These are phyloP conservation scores for Drosophila multiciliata DNA, from an alignment of 2,888 invertebrate genomes.

Conservation along the genomic window DNA sequence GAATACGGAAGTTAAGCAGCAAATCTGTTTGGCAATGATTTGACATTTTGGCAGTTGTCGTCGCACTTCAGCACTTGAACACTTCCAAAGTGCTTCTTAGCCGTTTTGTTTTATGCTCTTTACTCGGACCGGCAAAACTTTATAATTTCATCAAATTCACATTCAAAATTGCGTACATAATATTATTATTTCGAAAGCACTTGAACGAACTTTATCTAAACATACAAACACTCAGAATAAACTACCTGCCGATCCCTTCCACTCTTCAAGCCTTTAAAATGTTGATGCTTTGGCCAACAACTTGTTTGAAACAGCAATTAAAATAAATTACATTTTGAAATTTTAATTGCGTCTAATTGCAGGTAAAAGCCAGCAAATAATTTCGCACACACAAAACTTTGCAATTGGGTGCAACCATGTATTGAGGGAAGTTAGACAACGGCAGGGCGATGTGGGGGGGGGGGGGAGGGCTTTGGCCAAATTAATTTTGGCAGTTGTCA, in stretches of 20 bases:
- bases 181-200: constrained; percentile 77
- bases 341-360: constrained; percentile 78
- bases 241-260: not conserved
- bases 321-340: constrained; percentile 77
- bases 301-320: constrained; percentile 77
- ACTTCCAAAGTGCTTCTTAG: constrained; percentile 8
- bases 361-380: constrained; percentile 76
- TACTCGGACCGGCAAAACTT: constrained; percentile 48
- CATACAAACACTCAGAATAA: constrained; percentile 50
- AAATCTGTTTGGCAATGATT: constrained; percentile 42
- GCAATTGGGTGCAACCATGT: constrained; percentile 19
- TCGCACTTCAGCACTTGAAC: constrained; percentile 30
- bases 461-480: constrained; percentile 23
- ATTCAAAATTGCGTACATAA: constrained; percentile 74
- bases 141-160: constrained; percentile 74
- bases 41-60: constrained; percentile 32
- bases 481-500: constrained; percentile 74
- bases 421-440: constrained; percentile 1
- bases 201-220: constrained; percentile 71
- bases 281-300: constrained; percentile 70
- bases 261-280: constrained; percentile 22
- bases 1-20: constrained; percentile 38
- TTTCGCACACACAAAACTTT: constrained; percentile 66
- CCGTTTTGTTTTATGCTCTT: not conserved
- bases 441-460: too few relatives aligned